Percentiles rank a stretch among this genome's conserved stretches.
phyloP scores from a whole-genome alignment of 2,888 invertebrate species.

The Diabrotica balteata region DNA sequence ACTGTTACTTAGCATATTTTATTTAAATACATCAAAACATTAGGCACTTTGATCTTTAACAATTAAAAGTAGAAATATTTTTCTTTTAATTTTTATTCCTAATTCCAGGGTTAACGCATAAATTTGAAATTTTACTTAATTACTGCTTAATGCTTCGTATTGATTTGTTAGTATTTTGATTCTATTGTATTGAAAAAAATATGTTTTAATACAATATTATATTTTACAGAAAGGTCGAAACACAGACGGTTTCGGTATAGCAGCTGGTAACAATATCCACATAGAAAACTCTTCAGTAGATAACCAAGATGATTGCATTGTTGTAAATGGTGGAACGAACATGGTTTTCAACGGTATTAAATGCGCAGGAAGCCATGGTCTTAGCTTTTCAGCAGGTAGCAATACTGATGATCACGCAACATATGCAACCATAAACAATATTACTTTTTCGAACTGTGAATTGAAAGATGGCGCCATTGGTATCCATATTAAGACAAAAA shows the following conservation, averaged over 20 bases:
- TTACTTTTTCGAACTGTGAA: neutral
- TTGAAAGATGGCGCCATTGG: neutral
- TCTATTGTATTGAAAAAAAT: too few species aligned
- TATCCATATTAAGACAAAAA: neutral
- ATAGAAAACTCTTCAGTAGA: neutral
- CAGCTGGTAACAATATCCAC: neutral
- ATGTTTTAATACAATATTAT: neutral
- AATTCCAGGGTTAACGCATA: too few species aligned
- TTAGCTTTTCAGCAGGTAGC: neutral
- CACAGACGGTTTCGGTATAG: neutral
- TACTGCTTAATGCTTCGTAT: too few species aligned
- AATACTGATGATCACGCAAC: neutral
- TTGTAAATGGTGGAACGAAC: neutral
- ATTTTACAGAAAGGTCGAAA: neutral
- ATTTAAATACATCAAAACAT: too few species aligned
- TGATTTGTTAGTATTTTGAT: too few species aligned
- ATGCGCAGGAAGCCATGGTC: neutral
- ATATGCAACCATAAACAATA: neutral
- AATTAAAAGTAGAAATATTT: too few species aligned
- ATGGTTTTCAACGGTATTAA: neutral
- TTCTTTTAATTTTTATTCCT: too few species aligned
- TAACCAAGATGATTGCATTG: neutral
- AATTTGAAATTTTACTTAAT: too few species aligned
- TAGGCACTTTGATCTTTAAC: too few species aligned
- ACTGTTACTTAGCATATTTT: too few species aligned